Percentiles rank a stretch among this genome's conserved stretches.
phyloP scores from a whole-genome alignment of 1,140 invertebrate genomes.

The Drosophila rhopaloa region DNA sequence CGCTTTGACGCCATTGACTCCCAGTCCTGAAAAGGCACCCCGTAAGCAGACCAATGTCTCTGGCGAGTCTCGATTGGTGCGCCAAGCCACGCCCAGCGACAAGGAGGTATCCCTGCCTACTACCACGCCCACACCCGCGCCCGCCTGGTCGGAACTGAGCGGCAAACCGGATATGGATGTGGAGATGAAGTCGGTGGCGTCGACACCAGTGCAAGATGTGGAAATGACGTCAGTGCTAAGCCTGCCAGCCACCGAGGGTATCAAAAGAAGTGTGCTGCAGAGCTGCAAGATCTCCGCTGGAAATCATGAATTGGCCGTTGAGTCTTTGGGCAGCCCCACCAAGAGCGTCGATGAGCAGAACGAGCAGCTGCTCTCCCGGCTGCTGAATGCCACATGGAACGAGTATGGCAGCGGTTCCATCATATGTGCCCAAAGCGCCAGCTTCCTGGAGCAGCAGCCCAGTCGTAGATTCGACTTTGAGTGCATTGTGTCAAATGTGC shows the following conservation, averaged over 20 bases:
- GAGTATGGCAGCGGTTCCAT: constrained; percentile 86
- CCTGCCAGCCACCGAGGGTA: constrained; percentile 83
- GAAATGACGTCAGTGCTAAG: constrained; percentile 52
- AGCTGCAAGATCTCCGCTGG: constrained; percentile 3
- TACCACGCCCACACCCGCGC: not conserved
- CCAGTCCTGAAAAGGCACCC: constrained; percentile 36
- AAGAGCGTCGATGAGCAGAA: constrained; percentile 85
- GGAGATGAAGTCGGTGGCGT: constrained; percentile 73
- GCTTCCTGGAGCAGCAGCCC: constrained; percentile 79
- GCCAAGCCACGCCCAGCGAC: constrained; percentile 29
- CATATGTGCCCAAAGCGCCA: constrained; percentile 87
- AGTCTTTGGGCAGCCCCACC: not conserved
- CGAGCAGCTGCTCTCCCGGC: constrained; percentile 86
- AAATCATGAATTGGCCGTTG: constrained; percentile 1
- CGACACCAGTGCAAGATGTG: constrained; percentile 62
- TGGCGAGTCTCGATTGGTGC: constrained; percentile 66
- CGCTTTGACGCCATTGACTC: constrained; percentile 4
- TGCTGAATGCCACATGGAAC: constrained; percentile 87
- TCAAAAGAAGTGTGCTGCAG: constrained; percentile 15
- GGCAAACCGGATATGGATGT: constrained; percentile 73
- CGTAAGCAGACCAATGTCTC: constrained; percentile 46
- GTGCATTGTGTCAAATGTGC: constrained; percentile 86
- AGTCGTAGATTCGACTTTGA: constrained; percentile 80
- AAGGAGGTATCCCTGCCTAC: constrained; percentile 18
- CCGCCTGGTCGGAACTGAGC: constrained; percentile 37